Evolutionary conservation across 1,140 invertebrate species (phyloP).

Genomic region (Philopotamus ludificatus): DNA sequence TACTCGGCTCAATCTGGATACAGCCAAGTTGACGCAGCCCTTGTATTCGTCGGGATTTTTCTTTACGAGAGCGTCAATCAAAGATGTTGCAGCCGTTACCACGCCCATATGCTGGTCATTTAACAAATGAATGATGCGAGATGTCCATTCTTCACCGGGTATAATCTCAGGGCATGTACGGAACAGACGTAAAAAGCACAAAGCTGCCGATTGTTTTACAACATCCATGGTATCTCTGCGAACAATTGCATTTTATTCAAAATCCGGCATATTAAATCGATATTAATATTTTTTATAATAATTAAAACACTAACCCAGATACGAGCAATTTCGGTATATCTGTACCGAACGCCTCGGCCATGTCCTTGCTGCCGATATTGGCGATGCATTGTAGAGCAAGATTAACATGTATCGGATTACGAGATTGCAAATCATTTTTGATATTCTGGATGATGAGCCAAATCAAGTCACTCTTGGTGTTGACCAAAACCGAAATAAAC

Average conservation of each 20-base stretch:
- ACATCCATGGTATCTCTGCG: conserved; percentile 97
- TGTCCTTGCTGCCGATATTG: conserved; percentile 99
- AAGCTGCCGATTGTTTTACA: conserved; percentile 98
- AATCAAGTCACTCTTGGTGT: conserved; percentile 98
- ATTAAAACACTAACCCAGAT: conserved; percentile 72
- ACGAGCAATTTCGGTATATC: conserved; percentile 98
- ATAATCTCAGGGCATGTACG: conserved; percentile 93
- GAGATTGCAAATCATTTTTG: conserved; percentile 95
- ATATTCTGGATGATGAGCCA: conserved; percentile 99
- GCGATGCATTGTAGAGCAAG: conserved; percentile 99
- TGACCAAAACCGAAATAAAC: conserved; percentile 99
- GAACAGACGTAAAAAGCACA: conserved; percentile 91
- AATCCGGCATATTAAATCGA: neutral
- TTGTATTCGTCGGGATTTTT: conserved; percentile 99
- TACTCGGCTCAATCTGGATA: conserved; percentile 92
- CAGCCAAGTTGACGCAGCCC: conserved; percentile 96
- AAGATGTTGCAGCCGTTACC: conserved; percentile 95
- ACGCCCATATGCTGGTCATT: conserved; percentile 99
- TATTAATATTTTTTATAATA: conserved; percentile 5
- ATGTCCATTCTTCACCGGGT: conserved; percentile 97
- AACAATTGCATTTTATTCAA: conserved; percentile 27
- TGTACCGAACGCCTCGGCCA: conserved; percentile 98
- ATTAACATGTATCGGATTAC: conserved; percentile 98
- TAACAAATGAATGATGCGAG: conserved; percentile 95
- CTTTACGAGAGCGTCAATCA: conserved; percentile 98